A percentile compares a stretch with the other conserved stretches of the same genome.
Conservation (phyloP, 2,797 vertebrate species). For the Tolypeutes matacus region DNA sequence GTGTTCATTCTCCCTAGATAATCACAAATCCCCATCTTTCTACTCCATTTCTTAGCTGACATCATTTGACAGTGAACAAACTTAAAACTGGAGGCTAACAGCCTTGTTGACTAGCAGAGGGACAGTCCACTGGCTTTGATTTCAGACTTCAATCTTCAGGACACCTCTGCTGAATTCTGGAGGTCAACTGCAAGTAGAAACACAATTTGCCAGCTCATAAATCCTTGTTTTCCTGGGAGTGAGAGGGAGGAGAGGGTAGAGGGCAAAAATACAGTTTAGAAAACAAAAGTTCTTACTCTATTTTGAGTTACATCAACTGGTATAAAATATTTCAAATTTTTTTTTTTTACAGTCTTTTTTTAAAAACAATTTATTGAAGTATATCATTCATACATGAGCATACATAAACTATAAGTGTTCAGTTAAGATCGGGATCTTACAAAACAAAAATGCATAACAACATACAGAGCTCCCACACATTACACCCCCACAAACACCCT, state of each 20-base stretch:
- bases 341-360: too few species aligned
- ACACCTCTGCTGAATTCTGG: conserved; percentile 31
- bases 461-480: too few species aligned
- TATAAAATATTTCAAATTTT: conserved; percentile 62
- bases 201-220: not conserved
- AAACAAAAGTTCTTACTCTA: conserved; percentile 50
- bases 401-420: too few species aligned
- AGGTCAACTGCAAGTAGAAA: conserved; percentile 14
- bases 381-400: too few species aligned
- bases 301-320: conserved; percentile 24
- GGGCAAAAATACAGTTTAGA: conserved; percentile 11
- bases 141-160: conserved; percentile 57
- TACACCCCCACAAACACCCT: too few species aligned
- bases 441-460: too few species aligned
- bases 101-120: not conserved
- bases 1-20: conserved; percentile 49
- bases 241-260: not conserved
- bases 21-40: not conserved
- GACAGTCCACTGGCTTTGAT: not conserved
- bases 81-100: not conserved
- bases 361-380: too few species aligned
- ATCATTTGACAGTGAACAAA: conserved; percentile 10
- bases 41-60: not conserved
- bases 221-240: conserved; percentile 28
- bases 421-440: too few species aligned